Percentiles rank a stretch among this genome's conserved stretches.
Evolutionary conservation across 2,113 vertebrate species (phyloP).

Genomic region (Patagioenas fasciata): DNA sequence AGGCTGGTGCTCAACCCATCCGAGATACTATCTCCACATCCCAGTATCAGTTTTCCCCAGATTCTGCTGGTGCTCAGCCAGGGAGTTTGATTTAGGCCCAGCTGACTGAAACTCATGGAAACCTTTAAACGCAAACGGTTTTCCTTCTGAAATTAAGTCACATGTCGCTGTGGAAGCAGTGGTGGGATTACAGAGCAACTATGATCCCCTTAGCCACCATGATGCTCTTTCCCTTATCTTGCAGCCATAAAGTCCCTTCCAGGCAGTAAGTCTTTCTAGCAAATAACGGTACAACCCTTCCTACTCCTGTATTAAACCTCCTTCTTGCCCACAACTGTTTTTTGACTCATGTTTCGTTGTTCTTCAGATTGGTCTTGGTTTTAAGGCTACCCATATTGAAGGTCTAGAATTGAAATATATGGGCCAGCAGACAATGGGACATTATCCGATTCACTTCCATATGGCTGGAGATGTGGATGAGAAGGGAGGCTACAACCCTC

Average conservation of each 20-base stretch:
- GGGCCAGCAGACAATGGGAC: constrained; percentile 96
- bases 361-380: constrained; percentile 85
- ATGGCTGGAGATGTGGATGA: constrained; percentile 92
- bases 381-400: constrained; percentile 86
- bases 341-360: not conserved
- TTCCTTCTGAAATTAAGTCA: not conserved
- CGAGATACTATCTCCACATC: not conserved
- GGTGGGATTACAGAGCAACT: not conserved
- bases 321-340: not conserved
- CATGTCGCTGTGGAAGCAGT: not conserved
- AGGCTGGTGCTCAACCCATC: not conserved
- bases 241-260: not conserved
- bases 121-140: not conserved
- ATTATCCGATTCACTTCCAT: constrained; percentile 96
- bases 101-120: not conserved
- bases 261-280: not conserved
- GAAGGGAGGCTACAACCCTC: constrained; percentile 87
- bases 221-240: not conserved
- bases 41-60: not conserved
- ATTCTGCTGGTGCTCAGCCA: not conserved
- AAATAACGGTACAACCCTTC: not conserved
- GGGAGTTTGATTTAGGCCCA: not conserved
- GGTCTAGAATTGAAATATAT: constrained; percentile 91
- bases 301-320: not conserved
- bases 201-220: not conserved